Conservation (phyloP, 2,797 vertebrate species). For the Tokudaia muenninki region DNA sequence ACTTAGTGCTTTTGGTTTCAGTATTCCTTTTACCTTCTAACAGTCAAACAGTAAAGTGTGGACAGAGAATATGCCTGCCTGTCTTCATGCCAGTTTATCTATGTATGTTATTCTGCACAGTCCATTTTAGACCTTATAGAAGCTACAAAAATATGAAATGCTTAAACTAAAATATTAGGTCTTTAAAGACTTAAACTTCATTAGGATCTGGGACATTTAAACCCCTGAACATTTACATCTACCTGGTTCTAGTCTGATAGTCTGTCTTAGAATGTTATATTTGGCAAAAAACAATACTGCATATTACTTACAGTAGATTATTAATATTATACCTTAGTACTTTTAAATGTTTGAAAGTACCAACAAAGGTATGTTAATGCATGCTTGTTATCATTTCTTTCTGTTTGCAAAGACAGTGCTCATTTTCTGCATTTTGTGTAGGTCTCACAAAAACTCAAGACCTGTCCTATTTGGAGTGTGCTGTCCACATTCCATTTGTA, state of each 20-base stretch:
- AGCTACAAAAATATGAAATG: not conserved
- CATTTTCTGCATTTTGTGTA: not conserved
- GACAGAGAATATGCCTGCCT: not conserved
- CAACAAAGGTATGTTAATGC: not conserved
- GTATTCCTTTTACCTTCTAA: not conserved
- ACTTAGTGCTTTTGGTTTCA: not conserved
- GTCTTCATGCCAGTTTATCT: not conserved
- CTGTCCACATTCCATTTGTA: conserved; percentile 52
- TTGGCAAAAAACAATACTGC: not conserved
- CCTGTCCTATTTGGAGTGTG: not conserved
- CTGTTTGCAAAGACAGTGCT: not conserved
- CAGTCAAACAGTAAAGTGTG: not conserved
- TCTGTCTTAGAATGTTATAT: not conserved
- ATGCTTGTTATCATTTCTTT: conserved; percentile 22
- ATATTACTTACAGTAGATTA: not conserved
- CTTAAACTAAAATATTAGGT: not conserved
- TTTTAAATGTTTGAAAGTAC: not conserved
- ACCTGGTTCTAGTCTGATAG: not conserved
- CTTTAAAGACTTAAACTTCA: not conserved
- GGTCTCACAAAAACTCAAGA: not conserved
- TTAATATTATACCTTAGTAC: conserved; percentile 30
- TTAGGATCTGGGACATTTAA: not conserved
- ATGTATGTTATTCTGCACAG: accelerated
- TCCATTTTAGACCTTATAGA: not conserved
- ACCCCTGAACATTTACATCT: not conserved